Evolutionary conservation across 2,113 vertebrate species (phyloP).

Genomic region (Neofelis nebulosa): DNA sequence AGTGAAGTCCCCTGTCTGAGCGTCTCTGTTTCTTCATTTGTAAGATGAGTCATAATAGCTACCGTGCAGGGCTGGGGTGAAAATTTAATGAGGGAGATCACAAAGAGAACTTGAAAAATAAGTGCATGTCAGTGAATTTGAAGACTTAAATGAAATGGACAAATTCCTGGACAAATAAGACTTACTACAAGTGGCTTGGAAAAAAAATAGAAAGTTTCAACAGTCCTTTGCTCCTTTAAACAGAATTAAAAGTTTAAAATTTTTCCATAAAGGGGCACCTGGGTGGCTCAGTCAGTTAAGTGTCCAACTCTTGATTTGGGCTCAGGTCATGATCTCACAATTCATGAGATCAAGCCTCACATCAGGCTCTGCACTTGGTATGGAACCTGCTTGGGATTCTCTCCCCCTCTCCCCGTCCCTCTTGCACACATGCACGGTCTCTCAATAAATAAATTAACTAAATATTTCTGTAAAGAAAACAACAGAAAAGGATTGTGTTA

Average conservation of each 20-base stretch:
- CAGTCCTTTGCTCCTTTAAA: background rate
- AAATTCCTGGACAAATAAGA: background rate
- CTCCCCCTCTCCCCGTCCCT: no score
- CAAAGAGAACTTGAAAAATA: background rate
- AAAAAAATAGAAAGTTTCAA: background rate
- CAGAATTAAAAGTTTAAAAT: slow-evolving; percentile 25
- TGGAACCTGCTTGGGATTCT: no score
- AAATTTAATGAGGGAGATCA: background rate
- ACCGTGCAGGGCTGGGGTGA: background rate
- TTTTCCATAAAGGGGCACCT: background rate
- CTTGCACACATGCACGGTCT: no score
- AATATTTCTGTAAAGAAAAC: background rate
- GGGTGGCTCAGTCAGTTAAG: no score
- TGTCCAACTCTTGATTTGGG: no score
- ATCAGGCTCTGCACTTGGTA: no score
- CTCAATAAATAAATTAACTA: background rate
- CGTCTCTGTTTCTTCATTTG: background rate
- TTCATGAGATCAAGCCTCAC: no score
- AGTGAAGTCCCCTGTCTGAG: background rate
- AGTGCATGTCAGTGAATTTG: background rate
- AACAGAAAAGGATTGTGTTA: background rate
- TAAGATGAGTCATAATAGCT: background rate
- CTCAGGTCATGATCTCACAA: no score
- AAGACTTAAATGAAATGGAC: slow-evolving; percentile 3
- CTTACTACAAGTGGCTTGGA: background rate